Base-by-base conservation (phyloP, 2,888 invertebrate genomes). In the Yponomeuta sedellus region DNA sequence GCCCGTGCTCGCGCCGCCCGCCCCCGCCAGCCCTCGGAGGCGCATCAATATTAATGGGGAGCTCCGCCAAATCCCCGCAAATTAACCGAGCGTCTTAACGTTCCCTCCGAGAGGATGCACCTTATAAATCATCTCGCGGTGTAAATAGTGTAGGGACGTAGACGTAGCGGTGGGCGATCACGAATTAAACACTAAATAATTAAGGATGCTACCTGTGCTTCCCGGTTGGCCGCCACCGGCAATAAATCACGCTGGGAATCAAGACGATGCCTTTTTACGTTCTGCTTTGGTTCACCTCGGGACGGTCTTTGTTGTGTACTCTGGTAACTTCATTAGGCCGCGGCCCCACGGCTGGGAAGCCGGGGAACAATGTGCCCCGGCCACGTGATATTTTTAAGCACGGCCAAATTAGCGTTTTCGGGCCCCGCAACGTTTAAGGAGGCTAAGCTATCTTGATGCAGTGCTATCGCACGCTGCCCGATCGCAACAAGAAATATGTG, bases 121-220 rank as follows among this genome's bases (percentile, higher is more conserved):
- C 80, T 76, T 78, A 81, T 86, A 83, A 87, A 87, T 87, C 84
- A 88, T 88, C 82, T 82, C 77, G 75, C 78, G 78, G 78, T 81
- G 86, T 86, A 86, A 88, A 88, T 88, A 88, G 86, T 86, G 81
- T 81, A 82, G 81, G 34, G 85, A 80, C 78, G 78, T 77, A 81
- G 81, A 77, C 83, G 83, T 83, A 79, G 78, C 78, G 78, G 83
- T 81, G 81, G 83, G 83, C 81, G 86, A 88, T 91, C 86, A 87
- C 83, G 84, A 89, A 89, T 90, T 90, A 89, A 89, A 89, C 86
- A 82, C 81, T 88, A 87, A 89, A 91, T 90, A 87, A 89, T 89
- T 88, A 89, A 85, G 83, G 83, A 83, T 66, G 67, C 63, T 67
- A 67, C 70, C 68, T 68, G 70, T 19, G 59, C 44, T 59, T 34